Base-by-base conservation (phyloP, 35 echinoderm and acorn worm species). In the Lytechinus pictus region DNA sequence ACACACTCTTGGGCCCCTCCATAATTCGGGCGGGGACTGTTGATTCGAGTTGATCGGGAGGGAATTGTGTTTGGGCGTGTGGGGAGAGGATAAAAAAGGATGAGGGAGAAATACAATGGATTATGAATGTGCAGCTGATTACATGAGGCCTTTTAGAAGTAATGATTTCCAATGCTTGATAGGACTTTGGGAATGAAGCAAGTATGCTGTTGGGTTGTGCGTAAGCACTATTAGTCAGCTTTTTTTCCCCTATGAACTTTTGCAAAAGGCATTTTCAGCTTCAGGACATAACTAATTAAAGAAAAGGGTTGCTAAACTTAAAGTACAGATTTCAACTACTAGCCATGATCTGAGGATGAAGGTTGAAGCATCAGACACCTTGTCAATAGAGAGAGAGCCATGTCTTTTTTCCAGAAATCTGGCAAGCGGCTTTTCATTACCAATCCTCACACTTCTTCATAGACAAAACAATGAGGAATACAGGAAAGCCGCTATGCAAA, bases 1-100 rank as follows among this genome's bases (percentile, higher is more conserved):
- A 96, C 28, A 99, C 54, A 53, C 92, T 96, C 53, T 97, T 91
- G 54, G 98, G 98, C 27, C 98, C 98, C 24, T 97, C 98, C 27
- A 94, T 54, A 66, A 99, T 97, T 61, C 97, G 96, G 91, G 98
- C 97, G 8, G 98, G 96, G 91, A 96, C 97, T 98, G 95, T 61
- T 79, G 52, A n/a, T 90, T 53, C 10, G 92, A 51, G 27, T 71
- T n/a, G n/a, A 29, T 27, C n/a, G 89, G 91, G 21, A 33, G 60
- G 57, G 92, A 53, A 71, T 86, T 52, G 51, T 12, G 89, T 52
- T 51, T 12, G 87, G 52, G 10, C 4, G 28, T 54, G 88, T 28
- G 12, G 88, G 44, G 52, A 9, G 52, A 21, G 52, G 88, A 90
- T 90, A 90, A 90, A 44, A 90, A 79, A 79, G 66, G 66, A 90